phyloP scores from a whole-genome alignment of 1,140 invertebrate species.

The Armadillidium nasatum region DNA sequence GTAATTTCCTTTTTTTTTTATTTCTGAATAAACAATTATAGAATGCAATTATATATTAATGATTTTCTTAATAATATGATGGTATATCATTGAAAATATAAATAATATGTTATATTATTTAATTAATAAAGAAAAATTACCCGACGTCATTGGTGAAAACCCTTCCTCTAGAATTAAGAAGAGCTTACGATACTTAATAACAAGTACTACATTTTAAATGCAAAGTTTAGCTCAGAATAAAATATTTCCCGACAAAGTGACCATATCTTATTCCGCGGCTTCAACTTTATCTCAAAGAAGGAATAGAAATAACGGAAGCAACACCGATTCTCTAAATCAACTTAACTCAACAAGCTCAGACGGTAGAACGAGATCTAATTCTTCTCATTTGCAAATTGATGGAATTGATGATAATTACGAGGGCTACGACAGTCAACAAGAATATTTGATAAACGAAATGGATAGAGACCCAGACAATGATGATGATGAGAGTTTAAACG shows the following conservation, averaged over 20 bases:
- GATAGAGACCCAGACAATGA: too few species aligned
- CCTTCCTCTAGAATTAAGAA: not conserved
- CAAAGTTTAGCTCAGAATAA: not conserved
- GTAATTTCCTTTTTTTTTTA: too few species aligned
- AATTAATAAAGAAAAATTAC: too few species aligned
- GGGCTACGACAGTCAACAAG: not conserved
- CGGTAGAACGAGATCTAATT: not conserved
- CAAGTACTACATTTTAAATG: not conserved
- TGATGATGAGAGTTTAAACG: too few species aligned
- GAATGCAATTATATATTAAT: too few species aligned
- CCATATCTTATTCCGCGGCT: not conserved
- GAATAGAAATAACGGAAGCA: not conserved
- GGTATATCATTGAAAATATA: too few species aligned
- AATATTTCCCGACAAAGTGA: conserved; percentile 1
- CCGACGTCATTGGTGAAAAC: too few species aligned
- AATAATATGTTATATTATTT: too few species aligned
- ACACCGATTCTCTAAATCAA: not conserved
- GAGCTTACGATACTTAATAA: not conserved
- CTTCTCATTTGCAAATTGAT: not conserved
- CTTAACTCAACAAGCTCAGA: not conserved
- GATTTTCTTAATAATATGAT: too few species aligned
- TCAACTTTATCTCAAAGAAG: not conserved
- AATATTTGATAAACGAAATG: not conserved
- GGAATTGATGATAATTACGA: not conserved
- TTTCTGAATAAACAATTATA: too few species aligned